Base-by-base conservation (phyloP, 2,113 vertebrate species). In the Haemorhous mexicanus region DNA sequence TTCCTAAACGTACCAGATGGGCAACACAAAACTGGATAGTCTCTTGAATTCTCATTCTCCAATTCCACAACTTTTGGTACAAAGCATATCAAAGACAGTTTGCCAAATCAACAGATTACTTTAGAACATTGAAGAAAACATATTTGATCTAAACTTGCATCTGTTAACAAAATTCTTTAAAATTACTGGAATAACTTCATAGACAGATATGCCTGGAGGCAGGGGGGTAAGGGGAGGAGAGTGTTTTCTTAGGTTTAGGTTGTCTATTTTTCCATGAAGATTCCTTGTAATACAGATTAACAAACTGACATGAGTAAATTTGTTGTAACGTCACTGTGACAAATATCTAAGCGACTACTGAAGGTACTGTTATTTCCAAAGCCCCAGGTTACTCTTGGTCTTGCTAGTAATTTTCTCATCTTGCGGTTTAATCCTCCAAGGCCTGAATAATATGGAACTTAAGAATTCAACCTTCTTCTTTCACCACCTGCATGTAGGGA, bases 71-170 rank as follows among this genome's bases (percentile, higher is more conserved):
- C 4, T 82, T 79, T 49, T 87, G 62, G 69, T 69, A 96, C 30
- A 73, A 4, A 41, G 10, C 1, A 1, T 27, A 76, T 28, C 64
- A 53, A 52, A 83, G 46, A 35, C 10, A 50, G n/a, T 35, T 64
- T 94, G 75, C 82, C 90, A 94, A 76, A 89, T 83, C 28, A 76
- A 43, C 75, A 95, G 58, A 92, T 74, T 37, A 85, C 76, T 91
- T 83, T 66, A 66, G 39, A 95, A 73, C 24, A 76, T 2, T 61
- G 28, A 83, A 80, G 56, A 87, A 95, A 94, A 87, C 33, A 87
- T 50, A 66, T 72, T 78, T 89, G 19, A 84, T 84, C 13, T 82
- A 82, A 73, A 89, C 63, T 50, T 85, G 44, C 21, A 87, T 75
- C 35, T 84, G 66, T 46, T 95, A 94, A 83, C 35, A 86, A 69